These are phyloP conservation scores for Drosophila neonasuta DNA, from an alignment of 2,888 invertebrate species.

Conservation along the genomic window DNA sequence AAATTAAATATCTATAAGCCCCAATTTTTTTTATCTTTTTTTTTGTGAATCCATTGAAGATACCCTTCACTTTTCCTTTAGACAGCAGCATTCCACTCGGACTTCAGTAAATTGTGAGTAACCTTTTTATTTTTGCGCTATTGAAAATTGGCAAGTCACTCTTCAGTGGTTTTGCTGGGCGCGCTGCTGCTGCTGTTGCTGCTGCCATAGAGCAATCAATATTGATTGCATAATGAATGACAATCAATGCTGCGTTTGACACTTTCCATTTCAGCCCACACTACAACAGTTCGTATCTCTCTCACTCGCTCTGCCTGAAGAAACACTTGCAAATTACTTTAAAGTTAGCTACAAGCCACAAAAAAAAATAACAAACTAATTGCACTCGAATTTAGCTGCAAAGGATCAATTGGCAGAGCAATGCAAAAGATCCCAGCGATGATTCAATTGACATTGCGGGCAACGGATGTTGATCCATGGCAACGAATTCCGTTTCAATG, in stretches of 20 bases:
- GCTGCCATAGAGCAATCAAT: conserved; percentile 64
- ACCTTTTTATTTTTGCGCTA: conserved; percentile 30
- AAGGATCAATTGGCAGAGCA: conserved; percentile 48
- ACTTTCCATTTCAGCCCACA: conserved; percentile 45
- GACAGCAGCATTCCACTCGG: conserved; percentile 10
- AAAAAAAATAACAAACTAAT: conserved; percentile 37
- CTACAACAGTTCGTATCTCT: not conserved
- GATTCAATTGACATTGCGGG: conserved; percentile 69
- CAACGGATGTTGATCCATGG: conserved; percentile 44
- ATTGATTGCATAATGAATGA: conserved; percentile 76
- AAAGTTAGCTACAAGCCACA: conserved; percentile 45
- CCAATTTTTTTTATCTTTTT: not conserved
- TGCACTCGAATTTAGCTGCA: conserved; percentile 31
- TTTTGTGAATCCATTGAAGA: not conserved
- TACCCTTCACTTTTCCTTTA: not conserved
- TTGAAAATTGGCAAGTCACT: conserved; percentile 71
- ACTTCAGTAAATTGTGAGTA: conserved; percentile 13
- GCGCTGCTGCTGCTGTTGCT: conserved; percentile 4
- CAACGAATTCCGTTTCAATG: conserved; percentile 9
- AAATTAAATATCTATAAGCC: no score
- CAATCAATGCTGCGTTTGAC: conserved; percentile 66
- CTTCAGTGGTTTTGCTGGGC: conserved; percentile 56
- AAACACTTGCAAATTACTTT: conserved; percentile 38
- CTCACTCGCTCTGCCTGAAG: not conserved
- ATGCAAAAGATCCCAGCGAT: conserved; percentile 45